phyloP scores from a whole-genome alignment of 1,140 invertebrate species.

The Acromyrmex charruanus region DNA sequence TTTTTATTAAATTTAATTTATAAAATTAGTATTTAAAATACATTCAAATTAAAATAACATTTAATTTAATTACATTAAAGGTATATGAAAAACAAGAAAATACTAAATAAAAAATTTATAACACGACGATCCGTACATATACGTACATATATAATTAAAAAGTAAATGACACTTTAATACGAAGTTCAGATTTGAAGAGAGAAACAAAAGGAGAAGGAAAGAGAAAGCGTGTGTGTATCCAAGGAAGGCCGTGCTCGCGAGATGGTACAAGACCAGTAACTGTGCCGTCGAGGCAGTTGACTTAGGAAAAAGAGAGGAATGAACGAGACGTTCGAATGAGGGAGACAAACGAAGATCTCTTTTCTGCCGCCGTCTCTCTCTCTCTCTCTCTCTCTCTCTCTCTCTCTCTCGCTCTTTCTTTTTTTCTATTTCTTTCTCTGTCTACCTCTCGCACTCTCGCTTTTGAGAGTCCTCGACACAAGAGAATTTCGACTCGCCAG shows the following conservation, averaged over 20 bases:
- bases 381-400: neutral
- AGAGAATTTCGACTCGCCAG: constrained; percentile 69
- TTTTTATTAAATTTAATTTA: neutral
- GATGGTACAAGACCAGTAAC: constrained; percentile 48
- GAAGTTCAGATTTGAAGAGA: neutral
- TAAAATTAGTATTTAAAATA: neutral
- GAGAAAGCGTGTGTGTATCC: neutral
- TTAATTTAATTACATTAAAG: neutral
- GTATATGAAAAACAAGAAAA: neutral
- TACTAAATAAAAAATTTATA: neutral
- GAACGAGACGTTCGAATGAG: constrained; percentile 60
- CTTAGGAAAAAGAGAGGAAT: constrained; percentile 50
- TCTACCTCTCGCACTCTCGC: constrained; percentile 7
- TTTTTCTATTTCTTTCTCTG: neutral
- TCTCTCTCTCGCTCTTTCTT: neutral
- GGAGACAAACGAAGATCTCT: constrained; percentile 67
- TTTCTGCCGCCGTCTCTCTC: neutral
- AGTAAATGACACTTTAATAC: neutral
- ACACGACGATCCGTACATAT: neutral
- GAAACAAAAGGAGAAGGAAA: neutral
- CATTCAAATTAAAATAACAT: neutral
- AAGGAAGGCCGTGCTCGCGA: constrained; percentile 25
- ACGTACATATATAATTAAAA: neutral
- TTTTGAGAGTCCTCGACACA: constrained; percentile 57
- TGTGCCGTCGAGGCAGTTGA: constrained; percentile 35